These are phyloP conservation scores for Globodera rostochiensis DNA, from an alignment of 1,140 invertebrate species.

Conservation along the genomic window DNA sequence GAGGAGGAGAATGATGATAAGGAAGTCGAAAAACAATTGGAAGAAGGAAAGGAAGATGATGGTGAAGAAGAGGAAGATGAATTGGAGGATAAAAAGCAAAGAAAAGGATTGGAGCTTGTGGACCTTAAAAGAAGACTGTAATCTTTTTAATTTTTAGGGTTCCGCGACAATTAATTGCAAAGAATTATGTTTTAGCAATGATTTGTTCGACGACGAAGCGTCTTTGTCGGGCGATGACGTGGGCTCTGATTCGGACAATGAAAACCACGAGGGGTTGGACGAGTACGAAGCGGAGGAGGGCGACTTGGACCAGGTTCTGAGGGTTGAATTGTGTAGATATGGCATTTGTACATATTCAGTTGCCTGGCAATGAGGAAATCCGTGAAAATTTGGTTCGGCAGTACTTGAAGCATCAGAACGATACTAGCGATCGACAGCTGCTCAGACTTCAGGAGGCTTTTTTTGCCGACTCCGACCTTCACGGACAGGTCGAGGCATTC, in stretches of 20 bases:
- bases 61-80: slow-evolving; percentile 9
- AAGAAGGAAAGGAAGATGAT: background rate
- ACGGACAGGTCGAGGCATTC: slow-evolving; percentile 20
- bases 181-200: slow-evolving; percentile 28
- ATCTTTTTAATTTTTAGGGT: background rate
- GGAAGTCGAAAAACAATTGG: slow-evolving; percentile 18
- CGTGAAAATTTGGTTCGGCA: slow-evolving; percentile 50
- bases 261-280: slow-evolving; percentile 30
- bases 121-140: slow-evolving; percentile 21
- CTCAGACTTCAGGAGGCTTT: slow-evolving; percentile 47
- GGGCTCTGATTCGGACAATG: slow-evolving; percentile 40
- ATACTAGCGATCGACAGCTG: slow-evolving; percentile 47
- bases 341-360: slow-evolving; percentile 21
- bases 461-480: slow-evolving; percentile 41
- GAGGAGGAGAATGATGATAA: slow-evolving; percentile 8
- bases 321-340: too few relatives aligned
- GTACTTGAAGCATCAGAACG: slow-evolving; percentile 49
- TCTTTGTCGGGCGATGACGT: slow-evolving; percentile 52
- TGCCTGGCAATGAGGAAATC: slow-evolving; percentile 51
- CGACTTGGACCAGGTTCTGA: slow-evolving; percentile 36
- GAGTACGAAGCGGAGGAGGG: slow-evolving; percentile 53
- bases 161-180: slow-evolving; percentile 9
- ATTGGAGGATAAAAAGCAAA: background rate
- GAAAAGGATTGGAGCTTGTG: background rate
- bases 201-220: slow-evolving; percentile 49